phyloP scores from a whole-genome alignment of 1,140 invertebrate genomes.

The Fragariocoptes setiger region DNA sequence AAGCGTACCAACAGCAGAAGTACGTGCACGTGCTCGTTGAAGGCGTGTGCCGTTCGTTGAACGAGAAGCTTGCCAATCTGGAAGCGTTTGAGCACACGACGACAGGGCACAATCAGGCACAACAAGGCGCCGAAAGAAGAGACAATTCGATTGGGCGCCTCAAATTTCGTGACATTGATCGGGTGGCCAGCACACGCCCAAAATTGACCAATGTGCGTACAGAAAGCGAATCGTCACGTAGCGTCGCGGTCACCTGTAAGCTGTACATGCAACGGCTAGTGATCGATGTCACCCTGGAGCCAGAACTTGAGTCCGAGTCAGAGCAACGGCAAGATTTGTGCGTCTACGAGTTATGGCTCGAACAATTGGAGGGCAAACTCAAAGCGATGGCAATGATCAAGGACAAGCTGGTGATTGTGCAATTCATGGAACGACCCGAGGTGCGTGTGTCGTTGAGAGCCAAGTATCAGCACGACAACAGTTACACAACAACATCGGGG shows the following conservation, averaged over 20 bases:
- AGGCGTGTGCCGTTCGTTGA: not conserved
- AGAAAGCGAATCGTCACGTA: not conserved
- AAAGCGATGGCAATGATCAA: not conserved
- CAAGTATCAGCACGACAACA: too few relatives aligned
- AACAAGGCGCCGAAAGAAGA: too few relatives aligned
- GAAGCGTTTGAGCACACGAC: too few relatives aligned
- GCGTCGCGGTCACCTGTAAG: not conserved
- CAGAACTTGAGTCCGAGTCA: too few relatives aligned
- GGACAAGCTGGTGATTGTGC: not conserved
- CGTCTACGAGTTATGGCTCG: not conserved
- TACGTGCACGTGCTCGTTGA: not conserved
- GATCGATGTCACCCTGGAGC: not conserved
- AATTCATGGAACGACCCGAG: not conserved
- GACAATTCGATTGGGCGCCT: not conserved
- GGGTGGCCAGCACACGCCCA: not conserved
- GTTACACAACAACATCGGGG: not conserved
- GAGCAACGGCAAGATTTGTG: not conserved
- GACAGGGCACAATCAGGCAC: too few relatives aligned
- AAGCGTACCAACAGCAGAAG: not conserved
- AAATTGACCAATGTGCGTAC: not conserved
- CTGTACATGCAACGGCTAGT: not conserved
- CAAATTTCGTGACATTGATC: not conserved
- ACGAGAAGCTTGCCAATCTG: not conserved
- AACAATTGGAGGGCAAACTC: not conserved
- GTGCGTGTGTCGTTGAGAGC: not conserved